phyloP scores from a whole-genome alignment of 1,140 invertebrate species.

The Nomia melanderi region DNA sequence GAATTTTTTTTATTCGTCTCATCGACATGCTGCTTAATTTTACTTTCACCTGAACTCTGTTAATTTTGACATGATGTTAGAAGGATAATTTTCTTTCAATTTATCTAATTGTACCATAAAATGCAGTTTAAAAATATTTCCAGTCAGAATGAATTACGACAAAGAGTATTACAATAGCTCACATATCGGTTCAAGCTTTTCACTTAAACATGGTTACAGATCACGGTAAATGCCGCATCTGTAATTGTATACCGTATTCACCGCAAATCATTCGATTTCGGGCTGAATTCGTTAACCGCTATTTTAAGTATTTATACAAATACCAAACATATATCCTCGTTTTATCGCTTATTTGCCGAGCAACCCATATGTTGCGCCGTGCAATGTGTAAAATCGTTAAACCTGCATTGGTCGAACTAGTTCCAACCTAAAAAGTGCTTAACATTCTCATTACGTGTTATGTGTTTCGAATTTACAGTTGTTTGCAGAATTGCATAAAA shows the following conservation, averaged over 20 bases:
- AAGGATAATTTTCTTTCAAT: not conserved
- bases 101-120: not conserved
- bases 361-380: not conserved
- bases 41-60: constrained; percentile 35
- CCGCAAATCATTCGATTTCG: too few species aligned
- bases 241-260: too few species aligned
- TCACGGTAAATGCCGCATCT: too few species aligned
- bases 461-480: not conserved
- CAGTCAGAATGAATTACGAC: not conserved
- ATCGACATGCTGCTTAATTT: constrained; percentile 3
- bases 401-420: too few species aligned
- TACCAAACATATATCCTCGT: not conserved
- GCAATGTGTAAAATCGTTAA: not conserved
- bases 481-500: not conserved
- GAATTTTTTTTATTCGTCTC: not conserved
- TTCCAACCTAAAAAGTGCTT: not conserved
- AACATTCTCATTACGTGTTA: not conserved
- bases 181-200: too few species aligned
- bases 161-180: not conserved
- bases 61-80: not conserved
- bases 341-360: not conserved
- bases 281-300: too few species aligned
- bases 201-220: not conserved
- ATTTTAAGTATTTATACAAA: not conserved
- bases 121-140: not conserved